Evolutionary conservation across 2,888 invertebrate species (phyloP), one percentile per base, ranked within the genome.

Genomic region (Mesochorus sp.): DNA sequence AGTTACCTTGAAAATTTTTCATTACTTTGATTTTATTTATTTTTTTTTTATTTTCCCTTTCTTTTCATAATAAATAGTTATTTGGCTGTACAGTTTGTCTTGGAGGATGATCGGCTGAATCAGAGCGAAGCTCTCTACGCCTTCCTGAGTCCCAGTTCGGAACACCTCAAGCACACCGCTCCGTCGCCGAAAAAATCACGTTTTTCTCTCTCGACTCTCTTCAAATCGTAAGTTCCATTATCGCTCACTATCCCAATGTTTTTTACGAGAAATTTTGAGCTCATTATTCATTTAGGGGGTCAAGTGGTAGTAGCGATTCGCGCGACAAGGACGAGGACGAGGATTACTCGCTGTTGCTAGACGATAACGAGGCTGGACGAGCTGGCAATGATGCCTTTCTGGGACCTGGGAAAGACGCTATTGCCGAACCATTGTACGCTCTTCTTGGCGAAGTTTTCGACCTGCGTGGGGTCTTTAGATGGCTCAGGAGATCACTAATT

Each of bases 91-190:
- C 90, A 97, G 97, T 96, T 95, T 90, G 95, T 97, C 84, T 92
- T 97, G 90, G 96, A 96, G 92, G 97, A 97, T 87, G 97, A 97
- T 80, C 93, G 95, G 84, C 92, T 97, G 82, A 96, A 96, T 90
- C 96, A 96, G 92, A 96, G 97, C 88, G 97, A 98, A 92, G 96
- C 96, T 64, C 93, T 98, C 81, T 98, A 97, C 88, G 95, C 96
- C 78, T 98, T 98, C 91, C 93, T 98, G n/a, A 97, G 97, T 89
- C 97, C 97, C 2, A 97, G 96, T 90, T 97, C 97, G 0, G 97
- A 97, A 88, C 96, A 96, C 91, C 92, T 97, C 81, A 97, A 97
- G 90, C 95, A 95, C 84, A 93, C 93, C 70, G 93, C 94, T 47
- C 95, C 95, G 47, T 94, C 95, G 84, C 96, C 96, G 79, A 97